Percentiles rank a stretch among this genome's conserved stretches.
These are phyloP conservation scores for Carterocephalus palaemon DNA, from an alignment of 2,888 invertebrate species.

Conservation along the genomic window DNA sequence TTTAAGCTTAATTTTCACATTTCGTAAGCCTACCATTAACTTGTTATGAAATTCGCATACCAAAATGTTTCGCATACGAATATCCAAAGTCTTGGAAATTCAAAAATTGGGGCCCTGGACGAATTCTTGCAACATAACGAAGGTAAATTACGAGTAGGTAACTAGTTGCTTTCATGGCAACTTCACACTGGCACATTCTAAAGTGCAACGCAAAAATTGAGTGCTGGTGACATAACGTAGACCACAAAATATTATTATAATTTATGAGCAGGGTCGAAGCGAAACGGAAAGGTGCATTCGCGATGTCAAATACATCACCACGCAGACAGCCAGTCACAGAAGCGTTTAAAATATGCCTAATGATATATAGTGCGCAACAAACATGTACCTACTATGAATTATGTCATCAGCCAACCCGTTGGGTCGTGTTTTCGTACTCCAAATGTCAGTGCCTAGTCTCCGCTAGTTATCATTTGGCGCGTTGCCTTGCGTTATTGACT, in stretches of 20 bases:
- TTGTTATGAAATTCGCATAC: too few relatives aligned
- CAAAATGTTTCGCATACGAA: too few relatives aligned
- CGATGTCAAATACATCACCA: constrained; percentile 25
- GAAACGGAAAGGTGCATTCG: constrained; percentile 22
- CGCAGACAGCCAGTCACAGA: constrained; percentile 35
- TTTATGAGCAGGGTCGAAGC: constrained; percentile 4
- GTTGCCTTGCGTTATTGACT: constrained; percentile 58
- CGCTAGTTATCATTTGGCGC: constrained; percentile 66
- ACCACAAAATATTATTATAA: neutral
- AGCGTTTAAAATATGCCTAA: constrained; percentile 41
- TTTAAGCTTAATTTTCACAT: too few relatives aligned
- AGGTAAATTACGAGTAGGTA: too few relatives aligned
- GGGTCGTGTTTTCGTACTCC: constrained; percentile 57
- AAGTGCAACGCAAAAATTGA: too few relatives aligned
- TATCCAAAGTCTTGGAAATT: too few relatives aligned
- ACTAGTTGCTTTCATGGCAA: too few relatives aligned
- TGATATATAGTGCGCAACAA: constrained; percentile 52
- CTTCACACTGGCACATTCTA: too few relatives aligned
- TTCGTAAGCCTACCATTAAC: too few relatives aligned
- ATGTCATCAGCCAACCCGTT: constrained; percentile 59
- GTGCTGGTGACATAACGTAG: too few relatives aligned
- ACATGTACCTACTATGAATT: constrained; percentile 59
- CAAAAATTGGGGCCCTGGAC: too few relatives aligned
- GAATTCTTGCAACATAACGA: too few relatives aligned
- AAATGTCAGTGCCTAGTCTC: constrained; percentile 59